Base-by-base conservation (phyloP, 2,888 invertebrate species). In the Drosophila mettleri region DNA sequence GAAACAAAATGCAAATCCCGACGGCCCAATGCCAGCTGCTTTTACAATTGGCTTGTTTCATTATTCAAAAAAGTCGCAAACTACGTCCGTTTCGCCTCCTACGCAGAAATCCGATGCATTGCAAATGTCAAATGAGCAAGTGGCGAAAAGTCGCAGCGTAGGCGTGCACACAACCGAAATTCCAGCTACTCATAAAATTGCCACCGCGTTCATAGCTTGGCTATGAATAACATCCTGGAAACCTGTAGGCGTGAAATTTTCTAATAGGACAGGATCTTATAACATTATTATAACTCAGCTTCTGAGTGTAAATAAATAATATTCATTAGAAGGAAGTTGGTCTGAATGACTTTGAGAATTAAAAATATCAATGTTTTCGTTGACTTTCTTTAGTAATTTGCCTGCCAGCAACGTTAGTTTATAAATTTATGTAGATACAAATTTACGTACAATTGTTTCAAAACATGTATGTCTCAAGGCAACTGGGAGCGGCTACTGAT, bases 41-140 rank as follows among this genome's bases (percentile, higher is more conserved):
- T 88, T 83, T 75, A 78, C 88, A 89, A 81, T 80, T 86, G 88
- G 72, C 78, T 86, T 90, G 76, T 78, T 88, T 88, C 76, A 81
- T 79, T 63, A 64, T 87, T 87, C 58, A 74, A 71, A 68, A 74
- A 69, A 71, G 69, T 76, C 80, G 63, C 80, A 80, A 88, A 80
- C 86, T 86, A 65, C 49, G 74, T 51, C 20, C 49, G 74, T 51
- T 22, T 61, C 39, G 66, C 63, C 70, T 53, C 74, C 81, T n/a
- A 45, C 43, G 16, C 71, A 68, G 57, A 55, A 74, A 65, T n/a
- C 33, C 34, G 43, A 33, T 34, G 48, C 55, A 39, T 53, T 27
- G 34, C 22, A 49, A 74, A 78, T 74, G 43, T 53, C 48, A 68
- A 60, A 52, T 59, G 49, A 59, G 41, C 53, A 63, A 61, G 59